Evolutionary conservation across 2,888 invertebrate species (phyloP).

Genomic region (Ecdyonurus torrentis): DNA sequence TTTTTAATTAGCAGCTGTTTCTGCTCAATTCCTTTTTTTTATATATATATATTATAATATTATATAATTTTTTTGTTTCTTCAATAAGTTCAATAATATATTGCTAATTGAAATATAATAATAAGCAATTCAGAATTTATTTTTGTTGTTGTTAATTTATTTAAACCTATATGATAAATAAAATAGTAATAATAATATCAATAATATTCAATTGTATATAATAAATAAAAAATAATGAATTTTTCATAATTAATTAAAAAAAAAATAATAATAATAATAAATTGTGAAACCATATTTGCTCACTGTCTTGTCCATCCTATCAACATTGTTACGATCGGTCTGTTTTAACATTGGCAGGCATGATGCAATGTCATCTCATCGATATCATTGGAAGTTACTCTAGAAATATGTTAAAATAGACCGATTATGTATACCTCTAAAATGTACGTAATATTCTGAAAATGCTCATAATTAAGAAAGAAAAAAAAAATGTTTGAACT

Average conservation of each 20-base stretch:
- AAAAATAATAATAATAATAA: no score
- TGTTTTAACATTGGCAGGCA: background rate
- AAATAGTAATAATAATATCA: background rate
- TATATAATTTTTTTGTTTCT: background rate
- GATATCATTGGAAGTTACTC: background rate
- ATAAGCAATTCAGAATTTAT: background rate
- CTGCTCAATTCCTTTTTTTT: conserved; percentile 1
- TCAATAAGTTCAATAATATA: background rate
- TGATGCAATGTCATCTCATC: background rate
- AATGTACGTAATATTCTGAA: conserved; percentile 1
- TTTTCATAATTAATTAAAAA: background rate
- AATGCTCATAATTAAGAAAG: conserved; percentile 5
- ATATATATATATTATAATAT: conserved; percentile 3
- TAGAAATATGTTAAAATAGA: background rate
- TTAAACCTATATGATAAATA: background rate
- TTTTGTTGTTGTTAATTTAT: background rate
- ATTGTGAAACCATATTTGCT: background rate
- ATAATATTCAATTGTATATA: background rate
- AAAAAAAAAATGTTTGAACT: conserved; percentile 1
- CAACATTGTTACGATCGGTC: background rate
- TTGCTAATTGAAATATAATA: background rate
- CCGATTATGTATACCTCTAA: background rate
- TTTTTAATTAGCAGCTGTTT: background rate
- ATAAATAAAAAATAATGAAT: background rate
- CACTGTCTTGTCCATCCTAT: conserved; percentile 2